Conservation (phyloP, 2,888 invertebrate genomes). For the Bedellia somnulentella region DNA sequence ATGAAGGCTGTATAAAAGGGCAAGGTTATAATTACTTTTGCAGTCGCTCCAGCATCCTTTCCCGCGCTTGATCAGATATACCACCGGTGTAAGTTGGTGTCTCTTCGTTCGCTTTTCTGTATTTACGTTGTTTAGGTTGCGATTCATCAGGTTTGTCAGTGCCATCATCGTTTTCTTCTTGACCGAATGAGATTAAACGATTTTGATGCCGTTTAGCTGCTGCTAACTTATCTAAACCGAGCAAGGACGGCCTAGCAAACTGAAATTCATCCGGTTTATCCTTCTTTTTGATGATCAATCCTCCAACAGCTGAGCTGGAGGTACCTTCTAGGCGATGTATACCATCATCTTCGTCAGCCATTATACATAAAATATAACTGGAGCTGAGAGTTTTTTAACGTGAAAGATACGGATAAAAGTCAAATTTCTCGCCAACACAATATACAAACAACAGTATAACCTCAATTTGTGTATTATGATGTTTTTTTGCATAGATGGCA, state of each 20-base stretch:
- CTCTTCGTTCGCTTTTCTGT: conserved; percentile 79
- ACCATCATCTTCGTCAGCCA: conserved; percentile 55
- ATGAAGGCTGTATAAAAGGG: too few species aligned
- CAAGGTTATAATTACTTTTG: conserved; percentile 28
- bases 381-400: too few species aligned
- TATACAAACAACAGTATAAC: neutral
- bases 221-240: conserved; percentile 85
- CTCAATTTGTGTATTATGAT: too few species aligned
- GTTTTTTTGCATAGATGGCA: too few species aligned
- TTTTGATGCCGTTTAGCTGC: conserved; percentile 72
- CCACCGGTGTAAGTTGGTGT: conserved; percentile 95
- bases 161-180: conserved; percentile 29
- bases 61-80: conserved; percentile 76
- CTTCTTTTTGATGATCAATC: conserved; percentile 71
- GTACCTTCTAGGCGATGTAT: conserved; percentile 75
- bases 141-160: conserved; percentile 18
- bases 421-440: conserved; percentile 14
- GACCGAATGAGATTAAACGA: conserved; percentile 68
- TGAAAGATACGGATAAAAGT: too few species aligned
- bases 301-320: conserved; percentile 65
- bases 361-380: too few species aligned
- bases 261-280: conserved; percentile 67
- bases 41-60: conserved; percentile 70
- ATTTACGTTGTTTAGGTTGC: conserved; percentile 63
- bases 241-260: conserved; percentile 72